phyloP scores from a whole-genome alignment of 2,888 invertebrate species.

The Pinctada fucata region DNA sequence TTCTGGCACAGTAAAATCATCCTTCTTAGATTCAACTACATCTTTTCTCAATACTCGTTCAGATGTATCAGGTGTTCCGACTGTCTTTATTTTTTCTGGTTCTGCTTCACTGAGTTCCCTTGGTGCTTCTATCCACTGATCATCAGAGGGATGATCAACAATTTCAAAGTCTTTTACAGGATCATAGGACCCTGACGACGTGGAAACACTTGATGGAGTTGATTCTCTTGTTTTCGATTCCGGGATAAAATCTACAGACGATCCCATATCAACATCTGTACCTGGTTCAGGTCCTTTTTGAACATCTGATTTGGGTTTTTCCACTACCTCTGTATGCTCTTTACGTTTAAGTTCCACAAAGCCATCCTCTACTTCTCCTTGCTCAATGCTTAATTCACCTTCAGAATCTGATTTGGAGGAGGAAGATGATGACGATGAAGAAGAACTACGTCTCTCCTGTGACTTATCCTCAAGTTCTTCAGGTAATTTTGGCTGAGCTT shows the following conservation, averaged over 20 bases:
- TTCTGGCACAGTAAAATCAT: not conserved
- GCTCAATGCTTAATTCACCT: slow-evolving; percentile 31
- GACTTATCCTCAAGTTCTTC: not conserved
- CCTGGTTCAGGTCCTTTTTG: not conserved
- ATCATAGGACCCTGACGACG: not conserved
- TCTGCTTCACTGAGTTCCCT: not conserved
- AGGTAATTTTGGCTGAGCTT: not conserved
- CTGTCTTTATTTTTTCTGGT: not conserved
- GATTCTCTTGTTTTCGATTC: not conserved
- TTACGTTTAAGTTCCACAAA: not conserved
- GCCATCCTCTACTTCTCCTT: not conserved
- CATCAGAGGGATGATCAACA: not conserved
- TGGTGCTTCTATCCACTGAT: not conserved
- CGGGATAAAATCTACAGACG: not conserved
- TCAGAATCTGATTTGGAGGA: slow-evolving; percentile 48
- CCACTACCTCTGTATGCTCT: not conserved
- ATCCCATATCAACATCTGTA: not conserved
- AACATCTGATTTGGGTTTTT: not conserved
- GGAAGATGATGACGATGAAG: slow-evolving; percentile 43
- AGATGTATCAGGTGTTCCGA: no score
- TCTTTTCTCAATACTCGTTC: no score
- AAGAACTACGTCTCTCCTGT: slow-evolving; percentile 19
- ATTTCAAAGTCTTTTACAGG: not conserved
- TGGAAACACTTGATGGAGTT: not conserved
- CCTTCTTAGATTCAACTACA: no score